Percentiles rank a stretch among this genome's conserved stretches.
These are phyloP conservation scores for Lypha dubia DNA, from an alignment of 2,888 invertebrate genomes.

Conservation along the genomic window DNA sequence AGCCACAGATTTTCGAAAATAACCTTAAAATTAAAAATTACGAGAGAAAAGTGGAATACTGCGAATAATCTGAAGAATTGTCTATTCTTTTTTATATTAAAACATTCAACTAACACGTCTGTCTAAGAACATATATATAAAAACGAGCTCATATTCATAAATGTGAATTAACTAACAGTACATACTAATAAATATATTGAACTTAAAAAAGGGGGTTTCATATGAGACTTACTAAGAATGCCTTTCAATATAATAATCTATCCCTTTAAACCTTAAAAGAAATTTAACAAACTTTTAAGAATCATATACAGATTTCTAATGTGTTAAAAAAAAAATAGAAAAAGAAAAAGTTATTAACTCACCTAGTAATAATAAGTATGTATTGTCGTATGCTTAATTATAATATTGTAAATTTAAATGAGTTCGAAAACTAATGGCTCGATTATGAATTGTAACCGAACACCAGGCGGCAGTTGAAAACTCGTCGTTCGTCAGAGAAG, in stretches of 20 bases:
- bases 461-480: too few relatives aligned
- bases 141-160: slow-evolving; percentile 2
- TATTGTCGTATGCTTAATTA: slow-evolving; percentile 40
- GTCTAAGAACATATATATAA: neutral
- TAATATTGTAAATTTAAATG: slow-evolving; percentile 51
- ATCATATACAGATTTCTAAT: slow-evolving; percentile 6
- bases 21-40: too few relatives aligned
- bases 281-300: slow-evolving; percentile 23
- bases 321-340: slow-evolving; percentile 12
- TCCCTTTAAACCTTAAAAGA: slow-evolving; percentile 11
- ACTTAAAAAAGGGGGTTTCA: slow-evolving; percentile 8
- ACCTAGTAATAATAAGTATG: slow-evolving; percentile 36
- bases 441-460: too few relatives aligned
- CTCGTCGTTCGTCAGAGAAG: too few relatives aligned
- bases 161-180: slow-evolving; percentile 39
- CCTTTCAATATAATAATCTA: slow-evolving; percentile 43
- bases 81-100: neutral
- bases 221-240: slow-evolving; percentile 38
- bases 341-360: slow-evolving; percentile 35
- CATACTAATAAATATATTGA: slow-evolving; percentile 30
- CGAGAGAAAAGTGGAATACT: too few relatives aligned
- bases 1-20: too few relatives aligned
- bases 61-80: too few relatives aligned
- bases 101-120: neutral
- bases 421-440: slow-evolving; percentile 42